Base-by-base conservation (phyloP, 2,113 vertebrate genomes). In the Aegotheles bennettii region DNA sequence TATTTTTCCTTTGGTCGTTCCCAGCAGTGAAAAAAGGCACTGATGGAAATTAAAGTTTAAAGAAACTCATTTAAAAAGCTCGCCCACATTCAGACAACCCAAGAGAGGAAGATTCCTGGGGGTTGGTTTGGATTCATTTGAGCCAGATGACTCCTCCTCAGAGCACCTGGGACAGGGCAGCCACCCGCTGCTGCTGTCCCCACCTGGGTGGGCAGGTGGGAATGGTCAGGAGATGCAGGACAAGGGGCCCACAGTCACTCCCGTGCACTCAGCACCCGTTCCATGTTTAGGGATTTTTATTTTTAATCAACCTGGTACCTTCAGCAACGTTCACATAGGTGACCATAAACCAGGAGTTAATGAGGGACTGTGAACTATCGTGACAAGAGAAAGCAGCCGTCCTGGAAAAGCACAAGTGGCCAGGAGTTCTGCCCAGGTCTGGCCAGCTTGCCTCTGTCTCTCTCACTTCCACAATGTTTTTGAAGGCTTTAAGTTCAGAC, bases 311-410 rank as follows among this genome's bases (percentile, higher is more conserved):
- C 11, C 12, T 10, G 5, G 18, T 19, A 60, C 59, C 50, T 59
- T 81, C 87, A 50, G 63, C 77, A 83, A 71, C 2, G 1, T 31
- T 51, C 64, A 5, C 3, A 33, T 31, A 93, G 64, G 87, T 85
- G 74, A 79, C 12, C 20, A 35, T 5, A 9, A 91, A 61, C 2
- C 67, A 59, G 57, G 21, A 65, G 59, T 77, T 90, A 76, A 93
- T 7, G 63, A 91, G 74, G 57, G 26, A 13, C 74, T 36, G 31
- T 83, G 59, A 93, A 91, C 45, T 7, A 31, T 4, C n/a, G 15
- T 17, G 81, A 77, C 91, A 80, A 67, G 90, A 90, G 78, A 85
- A 87, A 87, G 82, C 78, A 77, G 87, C 75, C 47, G 11, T 13
- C 2, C 67, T 31, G 9, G 3, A 63, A 45, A 64, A 42, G 42